Evolutionary conservation across 2,888 invertebrate genomes (phyloP).

Genomic region (Autographa gamma): DNA sequence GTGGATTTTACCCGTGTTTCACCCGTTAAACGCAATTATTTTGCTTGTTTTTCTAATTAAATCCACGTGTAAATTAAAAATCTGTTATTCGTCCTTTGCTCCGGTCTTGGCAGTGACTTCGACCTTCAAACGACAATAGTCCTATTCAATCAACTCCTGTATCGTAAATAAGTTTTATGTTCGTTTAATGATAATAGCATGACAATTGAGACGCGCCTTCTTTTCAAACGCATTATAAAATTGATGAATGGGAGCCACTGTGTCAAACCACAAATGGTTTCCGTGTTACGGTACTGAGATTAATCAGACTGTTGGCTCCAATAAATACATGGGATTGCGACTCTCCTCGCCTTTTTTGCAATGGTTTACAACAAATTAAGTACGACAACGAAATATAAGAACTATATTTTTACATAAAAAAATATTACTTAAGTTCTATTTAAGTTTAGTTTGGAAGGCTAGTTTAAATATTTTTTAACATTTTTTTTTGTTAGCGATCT

Average conservation of each 20-base stretch:
- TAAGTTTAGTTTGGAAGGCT: too few relatives aligned
- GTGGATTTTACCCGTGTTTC: not conserved
- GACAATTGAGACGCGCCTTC: slow-evolving; percentile 78
- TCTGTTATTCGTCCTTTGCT: slow-evolving; percentile 56
- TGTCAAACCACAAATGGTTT: slow-evolving; percentile 76
- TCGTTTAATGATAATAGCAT: slow-evolving; percentile 77
- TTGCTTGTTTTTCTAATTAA: not conserved
- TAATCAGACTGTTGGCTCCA: slow-evolving; percentile 9
- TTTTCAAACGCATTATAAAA: slow-evolving; percentile 70
- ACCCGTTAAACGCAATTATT: not conserved
- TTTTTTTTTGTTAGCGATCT: too few relatives aligned
- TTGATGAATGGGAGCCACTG: slow-evolving; percentile 66
- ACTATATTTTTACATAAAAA: too few relatives aligned
- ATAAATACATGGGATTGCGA: not conserved
- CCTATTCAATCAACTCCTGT: slow-evolving; percentile 71
- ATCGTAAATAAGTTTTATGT: slow-evolving; percentile 81
- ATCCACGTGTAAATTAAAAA: slow-evolving; percentile 38
- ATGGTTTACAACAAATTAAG: not conserved
- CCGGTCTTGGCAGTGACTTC: slow-evolving; percentile 81
- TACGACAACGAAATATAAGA: too few relatives aligned
- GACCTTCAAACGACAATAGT: slow-evolving; percentile 75
- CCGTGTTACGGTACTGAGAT: slow-evolving; percentile 58
- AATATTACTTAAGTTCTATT: too few relatives aligned
- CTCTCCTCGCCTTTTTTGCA: not conserved
- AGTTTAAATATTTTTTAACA: too few relatives aligned